These are phyloP conservation scores for Stomorhina lunata DNA, from an alignment of 2,888 invertebrate genomes.

Conservation along the genomic window DNA sequence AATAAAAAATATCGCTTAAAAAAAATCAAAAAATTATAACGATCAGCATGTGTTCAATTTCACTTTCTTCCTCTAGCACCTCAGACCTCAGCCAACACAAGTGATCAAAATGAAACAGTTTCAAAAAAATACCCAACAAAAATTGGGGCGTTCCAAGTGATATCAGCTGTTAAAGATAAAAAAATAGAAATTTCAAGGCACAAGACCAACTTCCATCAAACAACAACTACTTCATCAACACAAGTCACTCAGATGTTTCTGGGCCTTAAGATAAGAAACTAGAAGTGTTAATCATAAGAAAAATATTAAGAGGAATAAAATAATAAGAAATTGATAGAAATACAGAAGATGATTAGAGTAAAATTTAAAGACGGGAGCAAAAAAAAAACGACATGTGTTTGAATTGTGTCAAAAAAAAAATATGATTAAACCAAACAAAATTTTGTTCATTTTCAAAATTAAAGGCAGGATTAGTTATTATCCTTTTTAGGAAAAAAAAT, in stretches of 20 bases:
- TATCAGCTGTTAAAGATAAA: slow-evolving; percentile 59
- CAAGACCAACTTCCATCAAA: slow-evolving; percentile 31
- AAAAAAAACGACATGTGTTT: slow-evolving; percentile 53
- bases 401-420: slow-evolving; percentile 59
- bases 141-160: slow-evolving; percentile 48
- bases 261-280: background rate
- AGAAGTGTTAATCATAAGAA: slow-evolving; percentile 61
- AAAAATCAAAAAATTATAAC: slow-evolving; percentile 40
- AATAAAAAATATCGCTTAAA: slow-evolving; percentile 25
- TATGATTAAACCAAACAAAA: slow-evolving; percentile 54
- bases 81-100: slow-evolving; percentile 1
- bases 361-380: background rate
- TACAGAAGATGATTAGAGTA: slow-evolving; percentile 45
- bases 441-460: background rate
- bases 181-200: slow-evolving; percentile 13
- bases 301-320: background rate
- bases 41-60: slow-evolving; percentile 55
- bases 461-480: background rate
- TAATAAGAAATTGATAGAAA: slow-evolving; percentile 2
- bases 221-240: slow-evolving; percentile 1
- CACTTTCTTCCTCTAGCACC: slow-evolving; percentile 10
- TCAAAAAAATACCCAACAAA: background rate
- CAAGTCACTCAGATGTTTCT: background rate
- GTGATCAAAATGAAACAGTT: background rate
- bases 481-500: background rate